Percentiles rank a stretch among this genome's conserved stretches.
phyloP scores from a whole-genome alignment of 2,113 vertebrate species.

The Sardina pilchardus region DNA sequence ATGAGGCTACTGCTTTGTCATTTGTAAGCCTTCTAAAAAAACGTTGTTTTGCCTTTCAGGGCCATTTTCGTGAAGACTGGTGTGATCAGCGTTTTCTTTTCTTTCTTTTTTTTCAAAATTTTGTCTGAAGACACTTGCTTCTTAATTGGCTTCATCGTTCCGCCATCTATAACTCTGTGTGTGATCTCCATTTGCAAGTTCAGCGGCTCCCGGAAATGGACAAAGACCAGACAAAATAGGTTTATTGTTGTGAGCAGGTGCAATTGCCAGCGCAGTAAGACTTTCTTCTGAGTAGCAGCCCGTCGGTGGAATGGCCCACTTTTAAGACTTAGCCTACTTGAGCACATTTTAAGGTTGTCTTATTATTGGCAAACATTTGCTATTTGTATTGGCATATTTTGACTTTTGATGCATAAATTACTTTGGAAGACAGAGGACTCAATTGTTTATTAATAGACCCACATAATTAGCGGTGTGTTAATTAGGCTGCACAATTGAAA shows the following conservation, averaged over 20 bases:
- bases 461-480: neutral
- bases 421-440: neutral
- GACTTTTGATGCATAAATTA: neutral
- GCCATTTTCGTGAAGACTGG: neutral
- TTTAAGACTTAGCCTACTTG: neutral
- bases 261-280: constrained; percentile 35
- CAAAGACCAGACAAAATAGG: constrained; percentile 8
- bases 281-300: constrained; percentile 22
- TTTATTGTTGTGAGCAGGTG: constrained; percentile 35
- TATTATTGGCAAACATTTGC: neutral
- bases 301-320: constrained; percentile 35
- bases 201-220: neutral
- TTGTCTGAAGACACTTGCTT: neutral
- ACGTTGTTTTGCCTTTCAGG: neutral
- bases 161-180: constrained; percentile 13
- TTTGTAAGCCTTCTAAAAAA: neutral
- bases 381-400: neutral
- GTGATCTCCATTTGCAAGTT: constrained; percentile 2
- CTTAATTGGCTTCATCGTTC: constrained; percentile 11
- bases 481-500: constrained; percentile 5
- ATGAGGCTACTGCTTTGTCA: neutral
- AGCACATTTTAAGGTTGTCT: neutral
- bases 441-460: neutral
- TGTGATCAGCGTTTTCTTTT: neutral
- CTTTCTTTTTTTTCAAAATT: neutral